A percentile compares a stretch with the other conserved stretches of the same genome.
phyloP scores from a whole-genome alignment of 2,113 vertebrate species.

The Toxostoma redivivum region DNA sequence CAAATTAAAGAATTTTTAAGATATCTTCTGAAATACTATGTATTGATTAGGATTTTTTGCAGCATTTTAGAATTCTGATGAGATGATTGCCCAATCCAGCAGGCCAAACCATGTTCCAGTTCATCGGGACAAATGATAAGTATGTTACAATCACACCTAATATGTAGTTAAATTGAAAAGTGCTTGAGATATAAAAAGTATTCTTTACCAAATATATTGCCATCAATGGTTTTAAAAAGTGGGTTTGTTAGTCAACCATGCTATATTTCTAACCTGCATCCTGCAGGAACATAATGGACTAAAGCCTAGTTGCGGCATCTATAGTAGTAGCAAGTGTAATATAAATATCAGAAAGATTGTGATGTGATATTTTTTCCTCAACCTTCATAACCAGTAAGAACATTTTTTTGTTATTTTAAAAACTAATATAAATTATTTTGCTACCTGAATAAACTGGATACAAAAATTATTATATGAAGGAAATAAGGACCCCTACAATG shows the following conservation, averaged over 20 bases:
- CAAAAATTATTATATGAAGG: conserved; percentile 7
- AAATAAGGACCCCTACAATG: conserved; percentile 5
- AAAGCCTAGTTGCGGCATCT: background rate
- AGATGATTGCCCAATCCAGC: background rate
- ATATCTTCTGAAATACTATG: background rate
- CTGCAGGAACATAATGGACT: background rate
- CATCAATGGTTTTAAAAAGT: background rate
- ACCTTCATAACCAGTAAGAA: background rate
- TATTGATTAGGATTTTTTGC: background rate
- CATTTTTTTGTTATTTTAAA: background rate
- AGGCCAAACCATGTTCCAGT: background rate
- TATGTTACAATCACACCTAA: background rate
- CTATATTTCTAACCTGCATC: background rate
- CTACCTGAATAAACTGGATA: background rate
- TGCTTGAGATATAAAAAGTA: background rate
- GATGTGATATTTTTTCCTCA: background rate
- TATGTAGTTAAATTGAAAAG: background rate
- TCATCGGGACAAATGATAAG: background rate
- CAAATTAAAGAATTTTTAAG: background rate
- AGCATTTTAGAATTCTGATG: background rate
- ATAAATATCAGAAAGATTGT: background rate
- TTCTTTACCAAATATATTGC: background rate
- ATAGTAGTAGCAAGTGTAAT: background rate
- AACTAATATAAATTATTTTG: background rate
- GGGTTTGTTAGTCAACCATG: background rate